phyloP scores from a whole-genome alignment of 2,113 vertebrate genomes.

The Dasyornis broadbenti region DNA sequence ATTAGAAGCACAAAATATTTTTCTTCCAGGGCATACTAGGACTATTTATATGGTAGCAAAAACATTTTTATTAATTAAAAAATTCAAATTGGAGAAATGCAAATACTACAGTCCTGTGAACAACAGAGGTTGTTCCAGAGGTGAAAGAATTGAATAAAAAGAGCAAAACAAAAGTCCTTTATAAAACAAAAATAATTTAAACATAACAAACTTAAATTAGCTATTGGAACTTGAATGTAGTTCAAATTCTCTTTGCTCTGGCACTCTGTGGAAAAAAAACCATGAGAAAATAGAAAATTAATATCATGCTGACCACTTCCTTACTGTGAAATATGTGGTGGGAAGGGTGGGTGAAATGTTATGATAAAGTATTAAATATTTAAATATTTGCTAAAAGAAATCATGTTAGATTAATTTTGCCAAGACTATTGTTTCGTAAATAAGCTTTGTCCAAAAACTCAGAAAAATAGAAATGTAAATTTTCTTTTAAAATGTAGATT shows the following conservation, averaged over 20 bases:
- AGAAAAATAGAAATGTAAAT: background rate
- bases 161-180: background rate
- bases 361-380: too few species aligned
- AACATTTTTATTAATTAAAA: background rate
- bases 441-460: background rate
- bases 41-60: background rate
- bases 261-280: background rate
- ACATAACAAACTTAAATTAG: background rate
- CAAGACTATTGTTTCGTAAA: background rate
- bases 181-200: background rate
- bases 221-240: background rate
- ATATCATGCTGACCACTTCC: background rate
- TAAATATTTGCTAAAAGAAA: background rate
- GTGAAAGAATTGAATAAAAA: background rate
- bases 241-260: background rate
- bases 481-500: background rate
- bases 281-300: background rate
- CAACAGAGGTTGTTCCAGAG: background rate
- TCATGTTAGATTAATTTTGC: background rate
- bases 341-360: rapidly evolving
- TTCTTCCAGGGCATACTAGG: background rate
- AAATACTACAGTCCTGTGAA: background rate
- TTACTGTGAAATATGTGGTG: background rate
- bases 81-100: background rate
- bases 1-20: background rate